Evolutionary conservation across 2,113 vertebrate species (phyloP).

Genomic region (Tychaedon coryphoeus): DNA sequence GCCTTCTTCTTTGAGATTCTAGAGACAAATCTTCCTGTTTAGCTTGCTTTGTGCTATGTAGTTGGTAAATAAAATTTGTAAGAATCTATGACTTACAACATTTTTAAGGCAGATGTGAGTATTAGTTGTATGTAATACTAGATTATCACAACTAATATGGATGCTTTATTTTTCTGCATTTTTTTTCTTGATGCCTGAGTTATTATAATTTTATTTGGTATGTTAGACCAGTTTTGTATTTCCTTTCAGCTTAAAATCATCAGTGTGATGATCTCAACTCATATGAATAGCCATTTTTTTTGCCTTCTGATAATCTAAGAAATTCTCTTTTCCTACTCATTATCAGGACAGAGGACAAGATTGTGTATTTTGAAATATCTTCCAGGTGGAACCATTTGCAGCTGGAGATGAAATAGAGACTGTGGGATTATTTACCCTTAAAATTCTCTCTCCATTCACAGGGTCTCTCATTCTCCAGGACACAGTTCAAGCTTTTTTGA

Average conservation of each 20-base stretch:
- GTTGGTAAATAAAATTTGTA: background rate
- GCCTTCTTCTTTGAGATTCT: background rate
- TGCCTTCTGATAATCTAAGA: background rate
- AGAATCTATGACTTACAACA: background rate
- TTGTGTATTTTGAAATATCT: background rate
- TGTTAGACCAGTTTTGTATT: background rate
- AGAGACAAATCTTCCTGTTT: background rate
- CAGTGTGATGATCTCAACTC: background rate
- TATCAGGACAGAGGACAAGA: background rate
- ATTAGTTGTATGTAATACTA: background rate
- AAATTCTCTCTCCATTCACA: background rate
- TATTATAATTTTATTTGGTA: background rate
- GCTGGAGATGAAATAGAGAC: background rate
- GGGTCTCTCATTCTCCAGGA: background rate
- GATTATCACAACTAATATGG: background rate
- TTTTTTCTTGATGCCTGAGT: background rate
- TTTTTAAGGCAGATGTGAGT: background rate
- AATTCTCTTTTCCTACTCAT: background rate
- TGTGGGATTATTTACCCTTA: background rate
- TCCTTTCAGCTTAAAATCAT: background rate
- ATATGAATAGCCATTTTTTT: background rate
- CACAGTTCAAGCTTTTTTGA: background rate
- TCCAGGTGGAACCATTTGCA: background rate
- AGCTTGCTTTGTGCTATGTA: background rate
- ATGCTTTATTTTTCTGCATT: background rate